Evolutionary conservation across 2,113 vertebrate species (phyloP).

Genomic region (Paedocypris sp.): DNA sequence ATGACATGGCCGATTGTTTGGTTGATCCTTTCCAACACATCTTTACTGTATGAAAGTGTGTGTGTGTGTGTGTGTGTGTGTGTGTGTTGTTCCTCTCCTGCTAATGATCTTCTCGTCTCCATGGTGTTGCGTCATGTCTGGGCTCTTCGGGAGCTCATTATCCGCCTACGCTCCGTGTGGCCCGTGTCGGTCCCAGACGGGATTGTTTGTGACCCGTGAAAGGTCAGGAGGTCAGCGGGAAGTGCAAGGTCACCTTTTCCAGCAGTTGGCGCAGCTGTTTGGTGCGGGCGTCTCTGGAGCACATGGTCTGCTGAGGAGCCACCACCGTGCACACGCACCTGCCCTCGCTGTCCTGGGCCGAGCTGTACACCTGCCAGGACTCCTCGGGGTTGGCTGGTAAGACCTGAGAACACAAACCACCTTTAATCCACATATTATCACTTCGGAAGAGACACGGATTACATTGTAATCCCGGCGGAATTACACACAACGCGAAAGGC

Average conservation of each 20-base stretch:
- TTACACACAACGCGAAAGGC: no score
- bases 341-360: constrained; percentile 95
- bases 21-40: no score
- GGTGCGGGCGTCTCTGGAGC: constrained; percentile 89
- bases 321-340: constrained; percentile 98
- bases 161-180: background rate
- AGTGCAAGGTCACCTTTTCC: constrained; percentile 86
- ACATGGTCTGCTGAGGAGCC: constrained; percentile 96
- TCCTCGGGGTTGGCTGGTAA: constrained; percentile 93
- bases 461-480: background rate
- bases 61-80: no score
- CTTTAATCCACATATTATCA: no score
- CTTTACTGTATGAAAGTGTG: no score
- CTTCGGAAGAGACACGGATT: background rate
- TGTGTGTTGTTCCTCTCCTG: background rate
- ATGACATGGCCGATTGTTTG: no score
- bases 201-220: no score
- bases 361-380: constrained; percentile 99
- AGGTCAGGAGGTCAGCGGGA: no score
- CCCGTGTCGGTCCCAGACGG: no score
- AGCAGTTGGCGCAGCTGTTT: constrained; percentile 96
- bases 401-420: constrained; percentile 63
- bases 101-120: background rate
- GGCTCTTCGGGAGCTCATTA: constrained; percentile 23
- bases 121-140: background rate